Conservation (phyloP, 2,888 invertebrate species). For the Drosophila macrospina region DNA sequence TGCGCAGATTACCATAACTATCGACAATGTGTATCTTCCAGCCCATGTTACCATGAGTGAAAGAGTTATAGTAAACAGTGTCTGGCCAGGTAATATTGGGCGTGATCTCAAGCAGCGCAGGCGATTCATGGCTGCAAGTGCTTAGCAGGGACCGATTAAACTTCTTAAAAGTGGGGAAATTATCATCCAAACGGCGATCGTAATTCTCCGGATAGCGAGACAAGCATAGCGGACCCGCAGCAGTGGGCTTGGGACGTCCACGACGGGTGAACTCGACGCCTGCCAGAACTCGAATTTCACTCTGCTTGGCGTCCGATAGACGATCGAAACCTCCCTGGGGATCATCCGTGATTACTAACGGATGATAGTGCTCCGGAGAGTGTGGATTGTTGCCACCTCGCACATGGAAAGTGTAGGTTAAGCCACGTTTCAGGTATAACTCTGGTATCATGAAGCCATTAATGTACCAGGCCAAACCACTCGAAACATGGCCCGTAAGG, state of each 20-base stretch:
- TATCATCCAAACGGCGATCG: constrained; percentile 92
- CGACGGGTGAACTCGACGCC: constrained; percentile 93
- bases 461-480: constrained; percentile 95
- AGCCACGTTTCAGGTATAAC: constrained; percentile 93
- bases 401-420: constrained; percentile 93
- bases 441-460: constrained; percentile 96
- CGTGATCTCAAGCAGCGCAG: constrained; percentile 91
- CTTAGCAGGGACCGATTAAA: constrained; percentile 92
- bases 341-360: constrained; percentile 94
- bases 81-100: constrained; percentile 97
- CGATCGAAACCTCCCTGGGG: constrained; percentile 93
- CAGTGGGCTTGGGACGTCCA: constrained; percentile 92
- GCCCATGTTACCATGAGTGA: constrained; percentile 97
- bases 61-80: constrained; percentile 96
- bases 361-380: constrained; percentile 94
- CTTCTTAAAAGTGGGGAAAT: constrained; percentile 91
- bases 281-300: constrained; percentile 90
- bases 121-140: constrained; percentile 90
- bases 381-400: constrained; percentile 95
- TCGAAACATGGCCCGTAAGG: constrained; percentile 89
- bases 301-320: constrained; percentile 89
- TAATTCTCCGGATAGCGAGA: constrained; percentile 88
- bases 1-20: constrained; percentile 84
- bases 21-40: constrained; percentile 97
- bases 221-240: constrained; percentile 93